A percentile compares a stretch with the other conserved stretches of the same genome.
These are phyloP conservation scores for Prorops nasuta DNA, from an alignment of 1,140 invertebrate genomes.

Conservation along the genomic window DNA sequence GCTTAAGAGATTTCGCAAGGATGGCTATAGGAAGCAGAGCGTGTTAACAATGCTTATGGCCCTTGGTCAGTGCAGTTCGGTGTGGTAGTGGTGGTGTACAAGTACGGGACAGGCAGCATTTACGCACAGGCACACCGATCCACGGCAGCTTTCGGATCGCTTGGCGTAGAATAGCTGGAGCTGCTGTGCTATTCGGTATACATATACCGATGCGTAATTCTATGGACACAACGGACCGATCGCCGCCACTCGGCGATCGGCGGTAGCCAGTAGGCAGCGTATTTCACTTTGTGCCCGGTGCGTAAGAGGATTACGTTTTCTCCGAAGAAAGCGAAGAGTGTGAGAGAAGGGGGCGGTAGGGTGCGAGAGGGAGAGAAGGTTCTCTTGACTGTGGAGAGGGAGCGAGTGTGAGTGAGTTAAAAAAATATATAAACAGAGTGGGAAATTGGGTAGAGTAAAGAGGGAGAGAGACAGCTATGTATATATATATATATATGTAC, in stretches of 20 bases:
- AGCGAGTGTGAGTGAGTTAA: not conserved
- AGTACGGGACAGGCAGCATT: too few relatives aligned
- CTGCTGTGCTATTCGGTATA: too few relatives aligned
- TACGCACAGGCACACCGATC: too few relatives aligned
- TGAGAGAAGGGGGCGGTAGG: constrained; percentile 4
- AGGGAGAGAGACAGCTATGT: too few relatives aligned
- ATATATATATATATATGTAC: too few relatives aligned
- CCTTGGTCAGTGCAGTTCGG: too few relatives aligned
- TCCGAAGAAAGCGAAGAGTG: not conserved
- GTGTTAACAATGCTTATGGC: too few relatives aligned
- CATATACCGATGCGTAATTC: constrained; percentile 38
- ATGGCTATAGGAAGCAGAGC: too few relatives aligned
- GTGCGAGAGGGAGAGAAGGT: not conserved
- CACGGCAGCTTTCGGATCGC: too few relatives aligned
- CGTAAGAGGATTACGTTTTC: constrained; percentile 50
- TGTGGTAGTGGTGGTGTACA: too few relatives aligned
- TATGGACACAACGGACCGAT: constrained; percentile 17
- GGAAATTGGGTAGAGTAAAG: not conserved
- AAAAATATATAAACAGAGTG: not conserved
- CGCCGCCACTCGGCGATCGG: too few relatives aligned
- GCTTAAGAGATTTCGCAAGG: constrained; percentile 47
- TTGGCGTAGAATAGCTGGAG: too few relatives aligned
- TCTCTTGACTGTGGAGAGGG: not conserved
- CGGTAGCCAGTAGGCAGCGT: constrained; percentile 29
- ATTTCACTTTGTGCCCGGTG: constrained; percentile 53